Evolutionary conservation across 2,797 vertebrate species (phyloP).

Genomic region (Acanthurus tractus): DNA sequence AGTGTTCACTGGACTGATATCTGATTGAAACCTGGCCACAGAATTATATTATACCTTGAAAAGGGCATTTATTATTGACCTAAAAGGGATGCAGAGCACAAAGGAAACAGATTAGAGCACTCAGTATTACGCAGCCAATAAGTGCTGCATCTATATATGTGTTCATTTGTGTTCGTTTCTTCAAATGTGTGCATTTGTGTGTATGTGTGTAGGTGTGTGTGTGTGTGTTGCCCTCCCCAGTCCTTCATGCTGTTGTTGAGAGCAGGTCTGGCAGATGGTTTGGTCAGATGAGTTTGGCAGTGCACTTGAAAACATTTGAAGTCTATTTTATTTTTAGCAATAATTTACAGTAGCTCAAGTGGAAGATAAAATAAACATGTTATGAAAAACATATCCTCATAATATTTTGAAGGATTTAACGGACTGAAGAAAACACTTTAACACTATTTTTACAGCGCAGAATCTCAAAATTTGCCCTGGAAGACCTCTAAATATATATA

Average conservation of each 20-base stretch:
- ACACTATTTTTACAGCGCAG: too few species aligned
- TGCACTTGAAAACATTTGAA: conserved; percentile 49
- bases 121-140: not conserved
- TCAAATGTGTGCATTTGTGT: conserved; percentile 1
- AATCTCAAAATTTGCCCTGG: not conserved
- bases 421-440: not conserved
- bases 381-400: not conserved
- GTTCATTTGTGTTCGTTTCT: conserved; percentile 6
- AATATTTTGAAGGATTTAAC: not conserved
- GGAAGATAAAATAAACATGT: conserved; percentile 8
- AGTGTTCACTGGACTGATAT: conserved; percentile 19
- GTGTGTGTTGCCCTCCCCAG: conserved; percentile 16
- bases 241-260: conserved; percentile 47
- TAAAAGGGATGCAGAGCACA: not conserved
- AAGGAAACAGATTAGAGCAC: conserved; percentile 38
- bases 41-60: conserved; percentile 15
- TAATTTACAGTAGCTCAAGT: conserved; percentile 5
- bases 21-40: conserved; percentile 23
- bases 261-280: conserved; percentile 74
- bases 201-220: conserved; percentile 4
- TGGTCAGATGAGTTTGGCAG: conserved; percentile 65
- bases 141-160: not conserved
- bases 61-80: not conserved
- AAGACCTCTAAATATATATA: too few species aligned
- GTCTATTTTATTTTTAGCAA: conserved; percentile 56